These are phyloP conservation scores for Proisotoma minuta DNA, from an alignment of 2,888 invertebrate genomes.

Conservation along the genomic window DNA sequence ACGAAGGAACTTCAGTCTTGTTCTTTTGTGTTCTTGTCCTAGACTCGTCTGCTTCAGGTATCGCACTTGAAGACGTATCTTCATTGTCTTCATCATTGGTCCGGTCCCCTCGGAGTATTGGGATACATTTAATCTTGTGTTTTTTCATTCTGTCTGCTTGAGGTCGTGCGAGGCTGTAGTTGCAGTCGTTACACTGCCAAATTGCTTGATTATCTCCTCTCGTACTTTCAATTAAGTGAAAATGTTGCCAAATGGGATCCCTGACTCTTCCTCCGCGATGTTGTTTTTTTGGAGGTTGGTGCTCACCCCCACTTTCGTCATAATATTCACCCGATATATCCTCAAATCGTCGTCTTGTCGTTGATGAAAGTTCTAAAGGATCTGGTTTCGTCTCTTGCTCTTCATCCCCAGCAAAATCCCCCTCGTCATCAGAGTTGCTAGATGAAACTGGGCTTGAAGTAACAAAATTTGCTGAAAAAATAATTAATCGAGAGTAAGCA, in stretches of 20 bases:
- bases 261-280: neutral
- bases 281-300: neutral
- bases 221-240: neutral
- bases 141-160: neutral
- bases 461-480: neutral
- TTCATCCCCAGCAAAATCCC: neutral
- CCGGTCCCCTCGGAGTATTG: neutral
- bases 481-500: neutral
- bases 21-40: neutral
- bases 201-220: neutral
- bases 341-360: neutral
- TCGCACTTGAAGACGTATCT: neutral
- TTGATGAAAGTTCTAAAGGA: slow-evolving; percentile 25
- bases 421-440: slow-evolving; percentile 24
- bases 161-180: neutral
- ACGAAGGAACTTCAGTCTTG: neutral
- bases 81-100: neutral
- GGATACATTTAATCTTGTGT: neutral
- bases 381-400: slow-evolving; percentile 20
- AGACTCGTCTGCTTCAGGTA: neutral
- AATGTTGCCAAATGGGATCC: neutral
- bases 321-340: neutral
- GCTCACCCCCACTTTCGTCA: neutral
- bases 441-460: neutral
- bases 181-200: neutral